A percentile compares a stretch with the other conserved stretches of the same genome.
Conservation (phyloP, 2,113 vertebrate species). For the Oriolus oriolus region DNA sequence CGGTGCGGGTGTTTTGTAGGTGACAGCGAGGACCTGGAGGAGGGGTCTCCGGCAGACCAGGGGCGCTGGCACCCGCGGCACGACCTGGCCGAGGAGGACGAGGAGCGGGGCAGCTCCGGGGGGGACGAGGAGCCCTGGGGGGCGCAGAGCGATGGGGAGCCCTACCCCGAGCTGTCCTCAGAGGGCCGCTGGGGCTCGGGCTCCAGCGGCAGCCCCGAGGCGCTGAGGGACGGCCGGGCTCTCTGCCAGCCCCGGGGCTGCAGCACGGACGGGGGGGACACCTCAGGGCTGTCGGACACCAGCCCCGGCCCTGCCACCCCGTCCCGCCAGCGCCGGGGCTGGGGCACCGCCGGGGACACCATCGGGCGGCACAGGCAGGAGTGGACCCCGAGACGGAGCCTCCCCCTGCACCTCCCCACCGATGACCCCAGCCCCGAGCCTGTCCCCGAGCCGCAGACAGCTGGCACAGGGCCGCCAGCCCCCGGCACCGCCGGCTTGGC, state of each 20-base stretch:
- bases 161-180: not conserved
- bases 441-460: conserved; percentile 32
- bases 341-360: not conserved
- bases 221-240: not conserved
- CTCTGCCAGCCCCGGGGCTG: not conserved
- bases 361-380: not conserved
- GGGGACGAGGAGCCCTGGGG: not conserved
- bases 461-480: not conserved
- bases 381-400: not conserved
- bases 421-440: conserved; percentile 36
- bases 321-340: not conserved
- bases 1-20: conserved; percentile 41
- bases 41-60: not conserved
- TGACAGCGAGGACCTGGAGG: not conserved
- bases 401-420: not conserved
- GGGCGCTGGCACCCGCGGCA: not conserved
- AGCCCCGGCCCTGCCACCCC: not conserved
- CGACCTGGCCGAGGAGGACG: conserved; percentile 42
- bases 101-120: not conserved
- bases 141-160: conserved; percentile 4
- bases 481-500: not conserved
- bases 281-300: not conserved
- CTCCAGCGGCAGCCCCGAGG: not conserved
- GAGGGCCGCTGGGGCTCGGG: not conserved
- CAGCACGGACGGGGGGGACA: not conserved